These are phyloP conservation scores for Pristionchus entomophagus DNA, from an alignment of 2,888 invertebrate genomes.

Conservation along the genomic window DNA sequence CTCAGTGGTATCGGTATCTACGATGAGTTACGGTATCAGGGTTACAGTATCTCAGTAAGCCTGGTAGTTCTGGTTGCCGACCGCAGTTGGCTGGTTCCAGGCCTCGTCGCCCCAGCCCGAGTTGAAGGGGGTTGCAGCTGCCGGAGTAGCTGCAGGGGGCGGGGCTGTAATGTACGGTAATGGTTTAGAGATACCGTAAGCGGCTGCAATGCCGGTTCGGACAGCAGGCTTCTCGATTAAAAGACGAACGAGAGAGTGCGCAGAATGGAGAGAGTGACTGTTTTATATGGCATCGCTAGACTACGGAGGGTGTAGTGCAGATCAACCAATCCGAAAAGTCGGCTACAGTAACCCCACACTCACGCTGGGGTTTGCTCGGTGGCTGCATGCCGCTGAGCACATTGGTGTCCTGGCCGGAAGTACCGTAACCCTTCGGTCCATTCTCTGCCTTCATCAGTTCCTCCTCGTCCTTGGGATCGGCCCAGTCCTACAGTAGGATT, in stretches of 20 bases:
- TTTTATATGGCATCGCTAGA: too few species aligned
- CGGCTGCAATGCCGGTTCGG: too few species aligned
- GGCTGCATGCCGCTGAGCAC: neutral
- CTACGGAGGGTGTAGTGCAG: too few species aligned
- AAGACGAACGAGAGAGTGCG: neutral
- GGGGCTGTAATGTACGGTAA: constrained; percentile 13
- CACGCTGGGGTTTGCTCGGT: neutral
- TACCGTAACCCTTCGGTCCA: constrained; percentile 44
- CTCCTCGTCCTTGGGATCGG: constrained; percentile 87
- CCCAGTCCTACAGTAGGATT: constrained; percentile 84
- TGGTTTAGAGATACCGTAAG: too few species aligned
- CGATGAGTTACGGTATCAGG: too few species aligned
- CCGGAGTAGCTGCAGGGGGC: neutral
- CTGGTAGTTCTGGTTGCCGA: constrained; percentile 32
- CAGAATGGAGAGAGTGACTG: neutral
- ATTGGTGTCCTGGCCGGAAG: neutral
- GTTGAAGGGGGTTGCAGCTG: neutral
- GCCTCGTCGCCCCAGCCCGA: constrained; percentile 26
- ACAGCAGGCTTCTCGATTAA: too few species aligned
- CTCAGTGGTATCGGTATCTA: too few species aligned
- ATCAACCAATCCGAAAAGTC: too few species aligned
- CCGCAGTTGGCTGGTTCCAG: neutral
- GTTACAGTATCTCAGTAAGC: neutral
- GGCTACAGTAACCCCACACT: neutral
- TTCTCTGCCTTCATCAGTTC: constrained; percentile 77